phyloP scores from a whole-genome alignment of 2,888 invertebrate species.

The Cartodere bifasciata region DNA sequence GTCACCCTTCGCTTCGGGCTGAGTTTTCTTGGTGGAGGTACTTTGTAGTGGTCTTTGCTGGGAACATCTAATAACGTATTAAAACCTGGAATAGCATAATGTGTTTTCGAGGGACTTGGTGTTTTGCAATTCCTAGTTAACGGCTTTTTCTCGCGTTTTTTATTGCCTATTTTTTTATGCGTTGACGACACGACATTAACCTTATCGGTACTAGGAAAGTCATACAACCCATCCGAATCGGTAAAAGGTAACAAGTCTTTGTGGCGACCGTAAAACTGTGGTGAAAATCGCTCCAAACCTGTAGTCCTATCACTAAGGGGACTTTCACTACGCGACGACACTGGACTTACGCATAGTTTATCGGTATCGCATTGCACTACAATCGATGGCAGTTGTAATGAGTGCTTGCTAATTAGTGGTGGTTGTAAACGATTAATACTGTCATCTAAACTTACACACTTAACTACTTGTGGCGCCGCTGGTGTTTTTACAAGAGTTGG shows the following conservation, averaged over 20 bases:
- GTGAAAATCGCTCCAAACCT: slow-evolving; percentile 53
- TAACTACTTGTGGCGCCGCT: slow-evolving; percentile 41
- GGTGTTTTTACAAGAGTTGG: slow-evolving; percentile 31
- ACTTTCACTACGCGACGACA: slow-evolving; percentile 68
- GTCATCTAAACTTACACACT: slow-evolving; percentile 44
- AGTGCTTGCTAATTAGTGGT: slow-evolving; percentile 29
- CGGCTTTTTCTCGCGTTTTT: slow-evolving; percentile 48
- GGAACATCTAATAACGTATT: slow-evolving; percentile 51
- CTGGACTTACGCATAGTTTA: slow-evolving; percentile 46
- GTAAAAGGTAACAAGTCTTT: slow-evolving; percentile 53
- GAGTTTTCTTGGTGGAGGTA: slow-evolving; percentile 37
- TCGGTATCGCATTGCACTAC: slow-evolving; percentile 41
- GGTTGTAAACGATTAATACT: slow-evolving; percentile 34
- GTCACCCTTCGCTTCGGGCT: slow-evolving; percentile 46
- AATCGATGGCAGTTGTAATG: slow-evolving; percentile 48
- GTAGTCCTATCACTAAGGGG: slow-evolving; percentile 59
- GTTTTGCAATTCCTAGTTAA: slow-evolving; percentile 33
- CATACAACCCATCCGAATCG: slow-evolving; percentile 68
- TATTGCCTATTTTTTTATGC: slow-evolving; percentile 47
- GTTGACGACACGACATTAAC: slow-evolving; percentile 32
- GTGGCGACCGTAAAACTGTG: slow-evolving; percentile 57
- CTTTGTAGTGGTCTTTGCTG: slow-evolving; percentile 31
- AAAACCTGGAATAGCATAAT: slow-evolving; percentile 39
- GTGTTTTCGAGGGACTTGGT: slow-evolving; percentile 43
- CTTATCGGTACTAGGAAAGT: slow-evolving; percentile 65